Evolutionary conservation across 2,888 invertebrate genomes (phyloP).

Genomic region (Heliconius aoede): DNA sequence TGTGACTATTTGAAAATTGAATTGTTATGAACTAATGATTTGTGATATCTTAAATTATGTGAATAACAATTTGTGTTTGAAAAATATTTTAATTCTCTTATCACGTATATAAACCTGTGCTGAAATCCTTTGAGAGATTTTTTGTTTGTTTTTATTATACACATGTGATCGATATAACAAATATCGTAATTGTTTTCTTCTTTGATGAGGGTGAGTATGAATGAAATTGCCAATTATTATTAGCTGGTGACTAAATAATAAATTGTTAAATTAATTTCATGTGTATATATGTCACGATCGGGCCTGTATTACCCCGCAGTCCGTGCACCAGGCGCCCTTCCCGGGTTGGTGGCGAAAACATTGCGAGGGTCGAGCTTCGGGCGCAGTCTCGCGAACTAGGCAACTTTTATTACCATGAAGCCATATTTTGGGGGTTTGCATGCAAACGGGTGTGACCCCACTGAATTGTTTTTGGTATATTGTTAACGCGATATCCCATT

Average conservation of each 20-base stretch:
- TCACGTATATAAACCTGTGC: slow-evolving; percentile 21
- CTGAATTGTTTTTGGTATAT: slow-evolving; percentile 39
- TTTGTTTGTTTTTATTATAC: slow-evolving; percentile 61
- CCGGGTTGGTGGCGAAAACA: slow-evolving; percentile 59
- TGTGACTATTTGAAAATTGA: slow-evolving; percentile 52
- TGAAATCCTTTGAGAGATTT: slow-evolving; percentile 42
- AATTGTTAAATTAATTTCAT: slow-evolving; percentile 46
- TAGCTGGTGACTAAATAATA: slow-evolving; percentile 34
- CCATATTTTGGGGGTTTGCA: slow-evolving; percentile 57
- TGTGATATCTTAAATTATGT: slow-evolving; percentile 47
- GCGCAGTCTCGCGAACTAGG: slow-evolving; percentile 51
- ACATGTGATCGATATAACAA: slow-evolving; percentile 77
- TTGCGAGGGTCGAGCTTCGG: slow-evolving; percentile 68
- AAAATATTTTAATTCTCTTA: slow-evolving; percentile 24
- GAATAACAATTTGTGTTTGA: slow-evolving; percentile 37
- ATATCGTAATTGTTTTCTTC: slow-evolving; percentile 57
- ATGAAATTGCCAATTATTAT: slow-evolving; percentile 59
- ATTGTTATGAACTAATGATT: slow-evolving; percentile 57
- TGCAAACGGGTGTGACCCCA: slow-evolving; percentile 48
- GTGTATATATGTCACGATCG: slow-evolving; percentile 28
- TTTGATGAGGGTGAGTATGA: slow-evolving; percentile 73
- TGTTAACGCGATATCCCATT: slow-evolving; percentile 37
- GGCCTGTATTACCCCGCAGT: slow-evolving; percentile 25
- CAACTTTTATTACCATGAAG: slow-evolving; percentile 72
- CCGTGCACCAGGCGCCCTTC: slow-evolving; percentile 43